A percentile compares a stretch with the other conserved stretches of the same genome.
These are phyloP conservation scores for Drosophila rufa DNA, from an alignment of 1,140 invertebrate genomes.

Conservation along the genomic window DNA sequence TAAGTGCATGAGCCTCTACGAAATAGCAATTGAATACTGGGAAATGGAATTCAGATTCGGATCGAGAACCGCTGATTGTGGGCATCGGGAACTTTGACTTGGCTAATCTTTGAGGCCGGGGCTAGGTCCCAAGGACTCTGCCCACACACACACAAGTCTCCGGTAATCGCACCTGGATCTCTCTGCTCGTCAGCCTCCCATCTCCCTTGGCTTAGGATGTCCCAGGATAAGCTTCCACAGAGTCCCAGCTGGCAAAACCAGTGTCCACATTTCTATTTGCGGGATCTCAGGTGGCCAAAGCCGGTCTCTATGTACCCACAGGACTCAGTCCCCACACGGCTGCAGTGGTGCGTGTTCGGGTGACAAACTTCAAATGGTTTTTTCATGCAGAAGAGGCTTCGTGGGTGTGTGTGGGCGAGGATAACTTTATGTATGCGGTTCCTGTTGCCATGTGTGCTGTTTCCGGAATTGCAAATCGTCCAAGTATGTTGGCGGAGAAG, in stretches of 20 bases:
- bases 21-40: neutral
- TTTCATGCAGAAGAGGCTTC: slow-evolving; percentile 30
- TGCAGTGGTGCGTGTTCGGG: slow-evolving; percentile 16
- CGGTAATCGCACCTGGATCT: neutral
- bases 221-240: neutral
- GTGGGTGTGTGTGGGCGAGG: neutral
- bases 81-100: slow-evolving; percentile 2
- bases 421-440: slow-evolving; percentile 11
- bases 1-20: too few relatives aligned
- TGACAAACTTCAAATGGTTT: slow-evolving; percentile 35
- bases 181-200: neutral
- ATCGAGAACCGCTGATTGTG: slow-evolving; percentile 17
- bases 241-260: slow-evolving; percentile 1
- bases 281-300: slow-evolving; percentile 26
- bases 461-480: slow-evolving; percentile 17
- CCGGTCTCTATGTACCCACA: neutral
- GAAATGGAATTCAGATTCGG: neutral
- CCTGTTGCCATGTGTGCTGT: slow-evolving; percentile 15
- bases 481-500: neutral
- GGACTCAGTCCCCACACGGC: too few relatives aligned
- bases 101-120: neutral
- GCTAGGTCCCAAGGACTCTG: neutral
- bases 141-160: too few relatives aligned
- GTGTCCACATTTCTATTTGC: slow-evolving; percentile 2
- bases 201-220: neutral